Evolutionary conservation across 2,797 vertebrate species (phyloP).

Genomic region (Acanthurus leucopareius): DNA sequence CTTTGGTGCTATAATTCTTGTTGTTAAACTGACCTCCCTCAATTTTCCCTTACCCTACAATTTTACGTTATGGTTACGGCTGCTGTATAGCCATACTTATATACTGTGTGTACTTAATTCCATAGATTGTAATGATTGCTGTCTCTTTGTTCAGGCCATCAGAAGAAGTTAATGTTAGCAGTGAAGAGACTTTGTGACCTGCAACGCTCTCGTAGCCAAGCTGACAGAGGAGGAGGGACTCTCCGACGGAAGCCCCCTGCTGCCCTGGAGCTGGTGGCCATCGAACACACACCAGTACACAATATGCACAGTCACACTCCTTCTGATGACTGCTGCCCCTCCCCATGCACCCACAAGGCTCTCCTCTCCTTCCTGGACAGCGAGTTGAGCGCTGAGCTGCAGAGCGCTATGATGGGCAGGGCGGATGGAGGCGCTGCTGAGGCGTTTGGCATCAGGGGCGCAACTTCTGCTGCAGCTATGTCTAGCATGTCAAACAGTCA

Average conservation of each 20-base stretch:
- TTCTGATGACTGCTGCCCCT: constrained; percentile 66
- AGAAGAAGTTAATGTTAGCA: constrained; percentile 97
- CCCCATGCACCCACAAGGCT: constrained; percentile 83
- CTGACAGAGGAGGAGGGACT: constrained; percentile 69
- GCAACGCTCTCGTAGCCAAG: constrained; percentile 83
- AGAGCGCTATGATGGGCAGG: constrained; percentile 91
- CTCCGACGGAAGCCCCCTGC: constrained; percentile 67
- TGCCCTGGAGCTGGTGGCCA: constrained; percentile 82
- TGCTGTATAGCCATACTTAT: too few species aligned
- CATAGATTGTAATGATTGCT: not conserved
- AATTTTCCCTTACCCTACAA: too few species aligned
- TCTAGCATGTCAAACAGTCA: constrained; percentile 84
- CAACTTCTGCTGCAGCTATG: constrained; percentile 45
- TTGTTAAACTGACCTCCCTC: too few species aligned
- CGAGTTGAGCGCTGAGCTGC: constrained; percentile 93
- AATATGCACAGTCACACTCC: constrained; percentile 11
- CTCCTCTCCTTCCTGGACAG: constrained; percentile 94
- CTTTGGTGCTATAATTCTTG: too few species aligned
- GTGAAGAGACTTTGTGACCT: constrained; percentile 92
- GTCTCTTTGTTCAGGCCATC: constrained; percentile 87
- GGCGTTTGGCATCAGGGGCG: constrained; percentile 79
- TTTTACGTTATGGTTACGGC: too few species aligned
- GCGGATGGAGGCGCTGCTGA: constrained; percentile 74
- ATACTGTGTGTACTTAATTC: too few species aligned
- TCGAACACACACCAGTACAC: constrained; percentile 70